Conservation (phyloP, 2,888 invertebrate genomes). For the Cheilosia urbana region DNA sequence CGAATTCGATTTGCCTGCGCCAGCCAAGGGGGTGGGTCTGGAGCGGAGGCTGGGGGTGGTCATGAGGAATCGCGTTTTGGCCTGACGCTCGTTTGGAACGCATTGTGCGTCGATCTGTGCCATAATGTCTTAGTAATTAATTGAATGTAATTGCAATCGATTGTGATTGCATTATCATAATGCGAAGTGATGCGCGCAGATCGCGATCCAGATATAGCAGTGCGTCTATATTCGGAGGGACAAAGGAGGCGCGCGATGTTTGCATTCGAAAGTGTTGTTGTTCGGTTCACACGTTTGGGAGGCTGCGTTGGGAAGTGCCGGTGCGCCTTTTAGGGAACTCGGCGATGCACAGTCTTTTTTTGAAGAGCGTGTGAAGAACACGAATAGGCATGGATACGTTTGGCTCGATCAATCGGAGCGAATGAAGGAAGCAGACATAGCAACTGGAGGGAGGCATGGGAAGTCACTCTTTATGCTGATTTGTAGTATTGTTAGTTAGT, state of each 20-base stretch:
- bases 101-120: slow-evolving; percentile 34
- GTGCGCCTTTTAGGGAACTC: slow-evolving; percentile 41
- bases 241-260: slow-evolving; percentile 34
- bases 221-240: slow-evolving; percentile 26
- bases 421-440: no score
- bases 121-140: slow-evolving; percentile 50
- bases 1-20: slow-evolving; percentile 2
- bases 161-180: slow-evolving; percentile 50
- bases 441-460: no score
- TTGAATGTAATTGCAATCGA: slow-evolving; percentile 56
- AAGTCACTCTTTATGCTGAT: no score
- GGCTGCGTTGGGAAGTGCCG: neutral
- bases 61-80: no score
- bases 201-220: slow-evolving; percentile 5
- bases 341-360: slow-evolving; percentile 27
- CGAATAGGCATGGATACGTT: neutral
- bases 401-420: no score
- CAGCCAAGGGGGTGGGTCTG: slow-evolving; percentile 11
- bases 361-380: slow-evolving; percentile 23
- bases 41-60: neutral
- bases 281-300: slow-evolving; percentile 26
- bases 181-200: slow-evolving; percentile 7
- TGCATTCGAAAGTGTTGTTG: slow-evolving; percentile 26
- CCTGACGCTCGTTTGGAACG: neutral
- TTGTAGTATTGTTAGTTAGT: no score